A percentile compares a stretch with the other conserved stretches of the same genome.
Conservation (phyloP, 2,797 vertebrate genomes). For the Lagodon rhomboides region DNA sequence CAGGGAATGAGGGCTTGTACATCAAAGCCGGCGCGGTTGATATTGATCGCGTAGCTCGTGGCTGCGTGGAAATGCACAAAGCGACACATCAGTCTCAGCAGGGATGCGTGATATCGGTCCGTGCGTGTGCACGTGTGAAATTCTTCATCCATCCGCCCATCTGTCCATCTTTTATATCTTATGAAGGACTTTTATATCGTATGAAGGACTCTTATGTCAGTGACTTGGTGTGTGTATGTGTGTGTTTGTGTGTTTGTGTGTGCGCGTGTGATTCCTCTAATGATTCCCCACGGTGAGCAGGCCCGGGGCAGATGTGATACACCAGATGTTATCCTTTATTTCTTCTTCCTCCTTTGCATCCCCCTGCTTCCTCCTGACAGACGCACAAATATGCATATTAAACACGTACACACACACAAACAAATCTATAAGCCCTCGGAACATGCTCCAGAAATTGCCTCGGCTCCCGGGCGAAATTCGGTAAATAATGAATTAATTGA, state of each 20-base stretch:
- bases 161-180: slow-evolving; percentile 34
- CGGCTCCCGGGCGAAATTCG: not conserved
- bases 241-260: slow-evolving; percentile 1
- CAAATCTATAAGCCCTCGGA: slow-evolving; percentile 4
- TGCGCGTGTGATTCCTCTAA: slow-evolving; percentile 47
- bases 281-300: slow-evolving; percentile 63
- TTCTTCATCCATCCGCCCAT: slow-evolving; percentile 17
- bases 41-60: slow-evolving; percentile 69
- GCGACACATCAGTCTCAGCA: slow-evolving; percentile 59
- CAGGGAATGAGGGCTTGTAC: slow-evolving; percentile 53
- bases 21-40: slow-evolving; percentile 76
- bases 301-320: slow-evolving; percentile 65
- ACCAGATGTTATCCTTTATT: slow-evolving; percentile 70
- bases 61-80: slow-evolving; percentile 59
- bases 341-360: slow-evolving; percentile 53
- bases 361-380: slow-evolving; percentile 36
- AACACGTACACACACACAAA: slow-evolving; percentile 17
- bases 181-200: no score
- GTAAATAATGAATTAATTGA: not conserved
- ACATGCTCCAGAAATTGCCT: not conserved
- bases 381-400: slow-evolving; percentile 36
- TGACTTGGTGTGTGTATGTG: not conserved
- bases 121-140: slow-evolving; percentile 21
- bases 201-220: slow-evolving; percentile 46
- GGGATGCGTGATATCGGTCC: slow-evolving; percentile 30